phyloP scores from a whole-genome alignment of 2,113 vertebrate species.

The Leuciscus idus region DNA sequence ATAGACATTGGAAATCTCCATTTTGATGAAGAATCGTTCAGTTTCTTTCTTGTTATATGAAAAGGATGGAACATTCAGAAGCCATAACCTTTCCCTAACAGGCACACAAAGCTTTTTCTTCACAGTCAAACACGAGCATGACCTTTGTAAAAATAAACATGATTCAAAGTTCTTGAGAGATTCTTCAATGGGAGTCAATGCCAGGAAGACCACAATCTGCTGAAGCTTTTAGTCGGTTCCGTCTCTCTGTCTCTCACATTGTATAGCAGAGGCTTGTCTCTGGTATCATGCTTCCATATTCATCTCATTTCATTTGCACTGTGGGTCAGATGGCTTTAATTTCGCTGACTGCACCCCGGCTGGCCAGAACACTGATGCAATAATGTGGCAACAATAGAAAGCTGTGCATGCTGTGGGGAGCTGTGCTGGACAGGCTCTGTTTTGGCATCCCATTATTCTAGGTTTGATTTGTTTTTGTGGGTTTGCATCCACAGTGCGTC shows the following conservation, averaged over 20 bases:
- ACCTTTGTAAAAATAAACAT: constrained; percentile 52
- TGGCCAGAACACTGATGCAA: constrained; percentile 54
- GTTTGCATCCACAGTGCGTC: constrained; percentile 10
- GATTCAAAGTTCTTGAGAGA: constrained; percentile 23
- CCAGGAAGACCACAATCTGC: constrained; percentile 25
- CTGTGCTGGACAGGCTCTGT: constrained; percentile 33
- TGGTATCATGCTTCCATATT: constrained; percentile 21
- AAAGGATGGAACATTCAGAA: neutral
- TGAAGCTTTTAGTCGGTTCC: neutral
- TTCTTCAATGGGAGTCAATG: neutral
- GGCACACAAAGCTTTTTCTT: constrained; percentile 30
- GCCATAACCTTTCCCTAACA: neutral
- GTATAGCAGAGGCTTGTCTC: neutral
- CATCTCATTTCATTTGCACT: constrained; percentile 43
- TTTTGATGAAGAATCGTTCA: constrained; percentile 22
- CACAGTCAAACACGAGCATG: constrained; percentile 3
- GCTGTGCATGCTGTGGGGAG: constrained; percentile 10
- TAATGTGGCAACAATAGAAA: constrained; percentile 51
- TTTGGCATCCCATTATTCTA: constrained; percentile 32
- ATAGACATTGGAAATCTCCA: constrained; percentile 10
- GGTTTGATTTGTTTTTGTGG: constrained; percentile 42
- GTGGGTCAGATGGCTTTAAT: constrained; percentile 52
- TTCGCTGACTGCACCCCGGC: constrained; percentile 41
- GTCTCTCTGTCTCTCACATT: neutral
- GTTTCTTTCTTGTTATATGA: neutral